A percentile compares a stretch with the other conserved stretches of the same genome.
Evolutionary conservation across 2,888 invertebrate species (phyloP).

Genomic region (Belgica antarctica): DNA sequence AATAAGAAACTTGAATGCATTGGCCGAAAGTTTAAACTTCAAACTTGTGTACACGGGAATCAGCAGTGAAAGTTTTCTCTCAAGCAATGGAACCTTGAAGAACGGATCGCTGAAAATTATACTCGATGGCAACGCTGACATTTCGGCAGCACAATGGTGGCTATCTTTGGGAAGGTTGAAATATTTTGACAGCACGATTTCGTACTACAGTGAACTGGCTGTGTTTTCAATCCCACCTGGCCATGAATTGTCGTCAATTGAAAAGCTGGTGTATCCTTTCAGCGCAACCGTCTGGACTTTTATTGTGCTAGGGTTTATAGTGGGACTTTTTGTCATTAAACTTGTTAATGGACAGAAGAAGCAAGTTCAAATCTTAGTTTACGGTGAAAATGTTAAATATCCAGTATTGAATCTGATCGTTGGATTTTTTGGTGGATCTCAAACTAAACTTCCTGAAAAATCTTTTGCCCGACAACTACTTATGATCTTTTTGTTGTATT

Average conservation of each 20-base stretch:
- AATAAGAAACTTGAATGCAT: neutral
- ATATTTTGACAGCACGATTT: neutral
- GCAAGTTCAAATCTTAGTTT: neutral
- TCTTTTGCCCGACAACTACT: neutral
- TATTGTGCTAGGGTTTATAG: neutral
- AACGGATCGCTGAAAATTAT: neutral
- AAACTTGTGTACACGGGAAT: too few species aligned
- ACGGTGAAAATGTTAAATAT: neutral
- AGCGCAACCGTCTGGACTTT: neutral
- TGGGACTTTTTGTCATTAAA: neutral
- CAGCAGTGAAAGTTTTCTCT: too few species aligned
- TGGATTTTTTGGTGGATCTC: neutral
- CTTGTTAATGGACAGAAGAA: neutral
- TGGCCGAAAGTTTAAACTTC: slow-evolving; percentile 28
- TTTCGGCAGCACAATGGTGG: neutral
- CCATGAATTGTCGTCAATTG: neutral
- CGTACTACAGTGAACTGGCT: neutral
- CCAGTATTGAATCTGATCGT: neutral
- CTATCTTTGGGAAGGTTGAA: slow-evolving; percentile 1
- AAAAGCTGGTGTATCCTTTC: neutral
- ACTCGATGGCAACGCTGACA: neutral
- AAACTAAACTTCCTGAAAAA: neutral
- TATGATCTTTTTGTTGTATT: neutral
- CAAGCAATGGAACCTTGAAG: slow-evolving; percentile 23
- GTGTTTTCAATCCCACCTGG: slow-evolving; percentile 4